Evolutionary conservation across 1,140 invertebrate genomes (phyloP).

Genomic region (Drosophila baimaii): DNA sequence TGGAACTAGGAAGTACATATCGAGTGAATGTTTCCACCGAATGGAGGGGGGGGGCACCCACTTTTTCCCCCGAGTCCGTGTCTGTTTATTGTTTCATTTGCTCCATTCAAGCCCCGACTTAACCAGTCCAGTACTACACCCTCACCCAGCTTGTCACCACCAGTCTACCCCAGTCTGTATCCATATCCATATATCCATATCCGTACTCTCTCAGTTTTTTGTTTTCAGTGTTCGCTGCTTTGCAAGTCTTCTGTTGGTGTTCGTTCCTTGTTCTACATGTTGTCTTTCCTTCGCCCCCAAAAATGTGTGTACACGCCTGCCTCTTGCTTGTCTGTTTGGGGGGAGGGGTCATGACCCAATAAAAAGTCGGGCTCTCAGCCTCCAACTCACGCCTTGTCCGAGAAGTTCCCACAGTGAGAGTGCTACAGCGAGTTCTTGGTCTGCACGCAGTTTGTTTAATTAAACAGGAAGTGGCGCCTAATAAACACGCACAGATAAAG

Average conservation of each 20-base stretch:
- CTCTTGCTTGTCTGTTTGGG: constrained; percentile 7
- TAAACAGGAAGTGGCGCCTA: neutral
- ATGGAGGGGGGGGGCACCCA: neutral
- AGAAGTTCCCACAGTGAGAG: neutral
- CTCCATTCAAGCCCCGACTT: neutral
- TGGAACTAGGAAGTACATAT: neutral
- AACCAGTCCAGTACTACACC: neutral
- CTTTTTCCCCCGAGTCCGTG: neutral
- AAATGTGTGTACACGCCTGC: neutral
- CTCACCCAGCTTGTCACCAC: neutral
- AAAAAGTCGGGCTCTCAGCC: neutral
- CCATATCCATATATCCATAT: neutral
- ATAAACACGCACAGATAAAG: neutral
- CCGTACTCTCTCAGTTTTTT: constrained; percentile 21
- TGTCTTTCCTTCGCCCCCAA: constrained; percentile 30
- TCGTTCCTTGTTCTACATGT: constrained; percentile 46
- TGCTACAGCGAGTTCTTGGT: constrained; percentile 1
- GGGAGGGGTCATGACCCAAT: neutral
- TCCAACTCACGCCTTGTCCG: too few species aligned
- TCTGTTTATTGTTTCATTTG: neutral
- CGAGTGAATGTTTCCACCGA: neutral
- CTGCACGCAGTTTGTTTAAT: neutral
- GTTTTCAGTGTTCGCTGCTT: constrained; percentile 46
- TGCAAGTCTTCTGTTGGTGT: constrained; percentile 55
- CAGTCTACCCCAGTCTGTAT: neutral